Evolutionary conservation across 2,797 vertebrate species (phyloP).

Genomic region (Cyclopterus lumpus): DNA sequence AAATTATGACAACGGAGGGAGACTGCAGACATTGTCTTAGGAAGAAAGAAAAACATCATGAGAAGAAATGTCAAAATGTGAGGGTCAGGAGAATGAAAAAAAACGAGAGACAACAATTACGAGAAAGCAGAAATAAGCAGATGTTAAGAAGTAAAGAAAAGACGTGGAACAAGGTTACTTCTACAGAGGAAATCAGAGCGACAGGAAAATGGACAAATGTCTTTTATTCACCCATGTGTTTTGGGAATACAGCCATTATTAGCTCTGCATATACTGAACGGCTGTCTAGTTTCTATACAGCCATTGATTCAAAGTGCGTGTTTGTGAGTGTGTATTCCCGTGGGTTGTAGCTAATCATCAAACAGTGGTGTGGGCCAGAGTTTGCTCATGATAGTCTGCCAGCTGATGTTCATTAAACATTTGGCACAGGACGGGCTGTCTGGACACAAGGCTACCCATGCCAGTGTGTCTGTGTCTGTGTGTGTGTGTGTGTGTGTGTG

Average conservation of each 20-base stretch:
- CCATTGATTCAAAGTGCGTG: constrained; percentile 58
- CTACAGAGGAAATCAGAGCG: constrained; percentile 18
- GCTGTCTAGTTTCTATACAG: constrained; percentile 41
- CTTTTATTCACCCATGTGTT: constrained; percentile 31
- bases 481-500: neutral
- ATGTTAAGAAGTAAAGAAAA: constrained; percentile 22
- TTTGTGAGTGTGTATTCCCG: constrained; percentile 58
- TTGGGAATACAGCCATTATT: constrained; percentile 46
- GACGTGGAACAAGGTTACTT: neutral
- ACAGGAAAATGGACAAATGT: constrained; percentile 29
- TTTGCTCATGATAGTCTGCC: constrained; percentile 74
- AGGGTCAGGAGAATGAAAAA: constrained; percentile 12
- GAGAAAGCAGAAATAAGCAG: constrained; percentile 22
- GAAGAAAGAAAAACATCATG: constrained; percentile 19
- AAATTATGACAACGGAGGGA: constrained; percentile 42
- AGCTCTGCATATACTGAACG: constrained; percentile 41
- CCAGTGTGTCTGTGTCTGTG: neutral
- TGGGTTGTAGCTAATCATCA: constrained; percentile 76
- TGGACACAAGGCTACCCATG: constrained; percentile 59
- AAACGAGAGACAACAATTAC: neutral
- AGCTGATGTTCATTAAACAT: constrained; percentile 78
- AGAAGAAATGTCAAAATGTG: constrained; percentile 30
- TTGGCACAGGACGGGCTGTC: constrained; percentile 71
- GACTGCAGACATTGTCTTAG: constrained; percentile 37
- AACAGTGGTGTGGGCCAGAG: constrained; percentile 73